phyloP scores from a whole-genome alignment of 2,113 vertebrate species.

The Pseudorhombus dupliciocellatus region DNA sequence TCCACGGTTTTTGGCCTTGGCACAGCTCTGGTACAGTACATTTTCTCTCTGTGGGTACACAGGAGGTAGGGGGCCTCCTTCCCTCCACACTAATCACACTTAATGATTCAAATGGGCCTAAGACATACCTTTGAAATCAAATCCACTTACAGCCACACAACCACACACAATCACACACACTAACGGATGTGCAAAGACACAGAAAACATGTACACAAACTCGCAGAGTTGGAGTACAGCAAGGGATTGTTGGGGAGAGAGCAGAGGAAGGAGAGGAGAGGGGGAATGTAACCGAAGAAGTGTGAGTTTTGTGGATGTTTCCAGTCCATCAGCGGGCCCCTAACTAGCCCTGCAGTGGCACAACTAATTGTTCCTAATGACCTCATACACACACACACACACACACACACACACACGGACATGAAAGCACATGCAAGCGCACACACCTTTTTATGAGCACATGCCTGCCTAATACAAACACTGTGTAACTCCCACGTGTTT shows the following conservation, averaged over 20 bases:
- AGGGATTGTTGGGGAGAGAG: constrained; percentile 30
- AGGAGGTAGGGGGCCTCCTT: constrained; percentile 49
- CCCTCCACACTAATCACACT: constrained; percentile 75
- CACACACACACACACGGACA: neutral
- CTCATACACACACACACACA: constrained; percentile 5
- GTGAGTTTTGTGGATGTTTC: constrained; percentile 69
- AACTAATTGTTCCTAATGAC: constrained; percentile 70
- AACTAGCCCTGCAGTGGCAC: constrained; percentile 54
- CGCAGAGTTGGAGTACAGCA: constrained; percentile 32
- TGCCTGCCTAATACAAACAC: neutral
- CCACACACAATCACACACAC: constrained; percentile 26
- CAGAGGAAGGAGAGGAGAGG: constrained; percentile 8
- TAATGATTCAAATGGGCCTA: constrained; percentile 79
- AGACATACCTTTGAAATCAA: constrained; percentile 81
- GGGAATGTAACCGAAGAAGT: constrained; percentile 57
- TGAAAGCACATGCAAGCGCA: neutral
- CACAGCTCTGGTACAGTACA: constrained; percentile 47
- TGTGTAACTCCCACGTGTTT: too few species aligned
- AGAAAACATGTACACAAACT: constrained; percentile 20
- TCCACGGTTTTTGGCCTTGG: constrained; percentile 36
- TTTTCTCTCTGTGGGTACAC: constrained; percentile 60
- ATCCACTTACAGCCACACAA: constrained; percentile 66
- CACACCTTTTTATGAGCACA: neutral
- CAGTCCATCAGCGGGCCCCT: constrained; percentile 67
- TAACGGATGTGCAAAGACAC: neutral